Evolutionary conservation across 2,888 invertebrate species (phyloP).

Genomic region (Andrena bucephala): DNA sequence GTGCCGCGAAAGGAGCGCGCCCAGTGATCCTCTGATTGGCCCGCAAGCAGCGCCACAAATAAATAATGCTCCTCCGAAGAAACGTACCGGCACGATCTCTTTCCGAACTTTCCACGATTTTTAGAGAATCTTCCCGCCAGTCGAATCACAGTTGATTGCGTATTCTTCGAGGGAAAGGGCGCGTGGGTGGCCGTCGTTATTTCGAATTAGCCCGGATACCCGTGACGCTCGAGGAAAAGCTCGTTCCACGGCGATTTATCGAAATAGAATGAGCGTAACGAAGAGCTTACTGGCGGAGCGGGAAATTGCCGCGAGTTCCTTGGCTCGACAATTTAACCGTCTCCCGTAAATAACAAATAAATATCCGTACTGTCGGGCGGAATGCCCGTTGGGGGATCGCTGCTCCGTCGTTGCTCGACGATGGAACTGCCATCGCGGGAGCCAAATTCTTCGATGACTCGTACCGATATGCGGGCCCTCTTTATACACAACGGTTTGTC

Average conservation of each 20-base stretch:
- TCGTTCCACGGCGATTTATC: constrained; percentile 46
- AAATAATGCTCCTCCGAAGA: not conserved
- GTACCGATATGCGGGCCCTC: constrained; percentile 54
- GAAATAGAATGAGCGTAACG: constrained; percentile 51
- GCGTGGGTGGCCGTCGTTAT: constrained; percentile 39
- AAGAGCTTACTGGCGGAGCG: constrained; percentile 24
- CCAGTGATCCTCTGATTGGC: not conserved
- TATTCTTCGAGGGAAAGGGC: constrained; percentile 32
- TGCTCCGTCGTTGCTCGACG: constrained; percentile 2
- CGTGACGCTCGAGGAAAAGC: constrained; percentile 22
- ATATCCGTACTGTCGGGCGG: constrained; percentile 42
- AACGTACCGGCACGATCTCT: not conserved
- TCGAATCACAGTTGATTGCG: constrained; percentile 39
- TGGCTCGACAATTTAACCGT: constrained; percentile 40
- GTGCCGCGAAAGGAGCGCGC: not conserved
- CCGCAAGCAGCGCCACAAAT: not conserved
- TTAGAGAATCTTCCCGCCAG: constrained; percentile 14
- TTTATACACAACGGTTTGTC: constrained; percentile 44
- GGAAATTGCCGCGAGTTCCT: constrained; percentile 49
- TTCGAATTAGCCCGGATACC: constrained; percentile 44
- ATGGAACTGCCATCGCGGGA: constrained; percentile 6
- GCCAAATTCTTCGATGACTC: constrained; percentile 52
- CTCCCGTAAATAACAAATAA: constrained; percentile 51
- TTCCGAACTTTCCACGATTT: not conserved
- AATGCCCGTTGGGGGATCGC: constrained; percentile 9